phyloP scores from a whole-genome alignment of 2,113 vertebrate species.

The Chlorodrepanis virens region DNA sequence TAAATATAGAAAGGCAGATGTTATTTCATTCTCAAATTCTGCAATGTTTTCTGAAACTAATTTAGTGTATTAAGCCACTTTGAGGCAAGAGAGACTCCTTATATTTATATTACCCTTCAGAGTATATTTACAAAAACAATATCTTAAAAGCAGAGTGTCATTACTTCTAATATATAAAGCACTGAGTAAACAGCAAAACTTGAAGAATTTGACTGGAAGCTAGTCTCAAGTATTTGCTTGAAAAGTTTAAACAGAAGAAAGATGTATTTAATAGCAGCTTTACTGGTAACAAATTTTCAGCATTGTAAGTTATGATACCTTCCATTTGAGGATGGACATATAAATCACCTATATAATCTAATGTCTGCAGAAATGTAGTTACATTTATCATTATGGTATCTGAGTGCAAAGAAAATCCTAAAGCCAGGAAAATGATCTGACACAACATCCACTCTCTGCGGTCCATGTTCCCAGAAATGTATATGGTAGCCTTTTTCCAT shows the following conservation, averaged over 20 bases:
- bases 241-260: slow-evolving; percentile 12
- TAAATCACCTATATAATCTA: not conserved
- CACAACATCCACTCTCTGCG: not conserved
- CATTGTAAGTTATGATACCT: not conserved
- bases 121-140: not conserved
- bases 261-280: slow-evolving; percentile 15
- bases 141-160: slow-evolving; percentile 35
- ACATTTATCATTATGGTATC: not conserved
- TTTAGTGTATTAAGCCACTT: slow-evolving; percentile 16
- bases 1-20: not conserved
- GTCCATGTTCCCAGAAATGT: not conserved
- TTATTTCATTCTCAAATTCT: slow-evolving; percentile 23
- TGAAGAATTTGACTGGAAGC: slow-evolving; percentile 28
- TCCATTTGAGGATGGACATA: not conserved
- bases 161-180: not conserved
- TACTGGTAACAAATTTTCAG: not conserved
- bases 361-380: not conserved
- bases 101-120: slow-evolving; percentile 56
- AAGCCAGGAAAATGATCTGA: not conserved
- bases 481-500: not conserved
- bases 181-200: not conserved
- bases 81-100: slow-evolving; percentile 53
- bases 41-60: slow-evolving; percentile 44
- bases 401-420: not conserved
- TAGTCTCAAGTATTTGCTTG: not conserved